phyloP scores from a whole-genome alignment of 2,797 vertebrate genomes.

The Micromesistius poutassou region DNA sequence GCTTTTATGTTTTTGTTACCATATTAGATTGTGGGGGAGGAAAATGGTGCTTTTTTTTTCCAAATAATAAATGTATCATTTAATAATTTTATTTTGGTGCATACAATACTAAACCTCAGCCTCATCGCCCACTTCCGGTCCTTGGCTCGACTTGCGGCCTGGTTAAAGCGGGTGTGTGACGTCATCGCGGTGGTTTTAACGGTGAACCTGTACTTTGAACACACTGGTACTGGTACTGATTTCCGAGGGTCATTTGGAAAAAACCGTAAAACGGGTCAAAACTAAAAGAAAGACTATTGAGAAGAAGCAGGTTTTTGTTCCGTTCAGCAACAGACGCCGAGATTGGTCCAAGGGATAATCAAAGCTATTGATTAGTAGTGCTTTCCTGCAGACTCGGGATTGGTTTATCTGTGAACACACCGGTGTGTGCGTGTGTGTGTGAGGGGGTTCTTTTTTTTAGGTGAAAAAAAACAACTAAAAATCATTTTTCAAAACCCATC shows the following conservation, averaged over 20 bases:
- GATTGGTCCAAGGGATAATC: conserved; percentile 57
- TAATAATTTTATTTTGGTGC: conserved; percentile 19
- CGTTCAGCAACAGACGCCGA: conserved; percentile 19
- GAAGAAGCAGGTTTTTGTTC: conserved; percentile 34
- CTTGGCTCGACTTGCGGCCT: conserved; percentile 13
- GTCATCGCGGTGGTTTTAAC: background rate
- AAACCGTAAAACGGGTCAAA: background rate
- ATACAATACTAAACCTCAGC: conserved; percentile 34
- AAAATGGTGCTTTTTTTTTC: conserved; percentile 64
- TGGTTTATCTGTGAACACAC: conserved; percentile 41
- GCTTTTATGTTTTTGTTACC: conserved; percentile 5
- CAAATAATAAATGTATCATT: conserved; percentile 30
- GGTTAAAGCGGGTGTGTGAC: background rate
- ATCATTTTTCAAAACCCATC: conserved; percentile 47
- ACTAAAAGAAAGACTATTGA: conserved; percentile 12
- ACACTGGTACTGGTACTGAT: background rate
- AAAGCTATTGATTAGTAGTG: conserved; percentile 69
- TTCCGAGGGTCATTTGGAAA: background rate
- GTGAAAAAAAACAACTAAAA: conserved; percentile 37
- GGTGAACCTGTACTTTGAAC: conserved; percentile 1
- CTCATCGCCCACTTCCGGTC: conserved; percentile 34
- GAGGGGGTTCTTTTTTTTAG: conserved; percentile 32
- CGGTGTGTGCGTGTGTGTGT: conserved; percentile 47
- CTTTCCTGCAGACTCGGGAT: conserved; percentile 51
- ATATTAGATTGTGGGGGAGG: background rate